These are phyloP conservation scores for Drosophila stalkeri DNA, from an alignment of 2,888 invertebrate genomes.

Conservation along the genomic window DNA sequence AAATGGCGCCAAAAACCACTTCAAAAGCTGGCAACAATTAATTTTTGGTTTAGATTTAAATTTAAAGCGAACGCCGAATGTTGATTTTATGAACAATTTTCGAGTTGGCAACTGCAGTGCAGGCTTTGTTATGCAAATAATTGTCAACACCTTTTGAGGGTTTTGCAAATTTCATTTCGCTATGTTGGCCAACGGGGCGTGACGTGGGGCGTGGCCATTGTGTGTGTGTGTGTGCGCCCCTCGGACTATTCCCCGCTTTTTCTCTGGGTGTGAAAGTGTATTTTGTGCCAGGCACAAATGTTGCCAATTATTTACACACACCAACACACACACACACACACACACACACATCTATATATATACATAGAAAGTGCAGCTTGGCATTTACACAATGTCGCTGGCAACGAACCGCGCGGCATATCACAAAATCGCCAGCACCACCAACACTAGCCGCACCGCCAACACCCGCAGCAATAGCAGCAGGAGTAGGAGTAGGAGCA, in stretches of 20 bases:
- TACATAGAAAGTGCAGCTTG: conserved; percentile 37
- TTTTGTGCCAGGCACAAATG: conserved; percentile 68
- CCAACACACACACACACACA: conserved; percentile 8
- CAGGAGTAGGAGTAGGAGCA: conserved; percentile 20
- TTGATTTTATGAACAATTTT: conserved; percentile 51
- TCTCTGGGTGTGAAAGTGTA: conserved; percentile 30
- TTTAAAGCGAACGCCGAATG: conserved; percentile 45
- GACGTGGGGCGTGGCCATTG: conserved; percentile 22
- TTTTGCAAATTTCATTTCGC: conserved; percentile 78
- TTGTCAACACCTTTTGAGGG: conserved; percentile 80
- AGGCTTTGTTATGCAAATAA: conserved; percentile 81
- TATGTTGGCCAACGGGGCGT: conserved; percentile 64
- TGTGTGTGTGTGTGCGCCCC: conserved; percentile 7
- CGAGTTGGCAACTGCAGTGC: conserved; percentile 50
- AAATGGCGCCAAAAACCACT: not conserved
- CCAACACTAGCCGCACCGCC: conserved; percentile 32
- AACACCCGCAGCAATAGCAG: conserved; percentile 26
- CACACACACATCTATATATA: not conserved
- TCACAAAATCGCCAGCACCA: conserved; percentile 66
- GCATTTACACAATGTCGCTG: conserved; percentile 63
- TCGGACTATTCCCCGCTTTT: too few relatives aligned
- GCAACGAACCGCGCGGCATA: conserved; percentile 54
- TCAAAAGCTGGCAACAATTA: conserved; percentile 27
- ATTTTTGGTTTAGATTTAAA: conserved; percentile 35
- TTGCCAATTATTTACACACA: conserved; percentile 79